Evolutionary conservation across 1,140 invertebrate genomes (phyloP).

Genomic region (Eciton burchellii): DNA sequence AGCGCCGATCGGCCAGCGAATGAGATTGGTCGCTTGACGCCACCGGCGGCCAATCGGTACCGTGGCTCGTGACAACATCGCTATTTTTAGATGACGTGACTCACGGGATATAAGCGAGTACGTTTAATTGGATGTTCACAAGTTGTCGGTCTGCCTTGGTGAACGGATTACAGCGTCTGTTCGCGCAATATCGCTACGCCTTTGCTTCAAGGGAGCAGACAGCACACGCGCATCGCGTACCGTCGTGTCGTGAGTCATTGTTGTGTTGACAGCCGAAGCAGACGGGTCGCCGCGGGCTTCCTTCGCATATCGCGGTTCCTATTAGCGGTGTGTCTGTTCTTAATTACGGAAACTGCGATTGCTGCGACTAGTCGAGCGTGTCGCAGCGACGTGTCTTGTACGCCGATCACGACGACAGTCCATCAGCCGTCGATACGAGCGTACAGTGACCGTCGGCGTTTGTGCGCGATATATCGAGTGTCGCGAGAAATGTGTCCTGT

Average conservation of each 20-base stretch:
- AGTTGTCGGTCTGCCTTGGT: constrained; percentile 78
- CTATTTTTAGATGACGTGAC: constrained; percentile 84
- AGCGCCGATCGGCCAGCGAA: constrained; percentile 70
- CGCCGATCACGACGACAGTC: not conserved
- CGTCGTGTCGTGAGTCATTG: constrained; percentile 69
- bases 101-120: constrained; percentile 85
- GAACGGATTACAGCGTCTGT: constrained; percentile 59
- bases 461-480: constrained; percentile 40
- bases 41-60: constrained; percentile 79
- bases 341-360: not conserved
- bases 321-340: not conserved
- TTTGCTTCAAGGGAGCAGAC: not conserved
- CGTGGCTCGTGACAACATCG: constrained; percentile 78
- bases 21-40: constrained; percentile 73
- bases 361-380: not conserved
- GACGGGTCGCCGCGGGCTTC: constrained; percentile 37
- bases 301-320: not conserved
- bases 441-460: not conserved
- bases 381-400: constrained; percentile 13
- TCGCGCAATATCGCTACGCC: constrained; percentile 28
- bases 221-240: constrained; percentile 1
- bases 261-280: constrained; percentile 70
- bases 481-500: constrained; percentile 6
- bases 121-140: constrained; percentile 82
- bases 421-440: not conserved